Conservation (phyloP, 2,113 vertebrate genomes). For the Laticauda colubrina region DNA sequence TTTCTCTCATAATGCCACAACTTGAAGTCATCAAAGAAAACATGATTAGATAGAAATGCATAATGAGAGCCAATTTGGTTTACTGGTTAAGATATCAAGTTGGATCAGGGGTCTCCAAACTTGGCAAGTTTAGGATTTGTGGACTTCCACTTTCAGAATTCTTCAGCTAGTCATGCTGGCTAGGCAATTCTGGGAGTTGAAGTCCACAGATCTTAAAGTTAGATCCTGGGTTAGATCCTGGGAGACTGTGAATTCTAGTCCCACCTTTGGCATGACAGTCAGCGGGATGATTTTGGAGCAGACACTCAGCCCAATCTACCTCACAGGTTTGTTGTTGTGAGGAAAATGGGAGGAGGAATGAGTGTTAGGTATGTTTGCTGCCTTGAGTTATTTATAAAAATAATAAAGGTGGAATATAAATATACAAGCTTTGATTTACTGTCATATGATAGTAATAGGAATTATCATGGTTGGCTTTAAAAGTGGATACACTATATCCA, state of each 20-base stretch:
- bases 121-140: too few species aligned
- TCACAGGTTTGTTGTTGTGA: background rate
- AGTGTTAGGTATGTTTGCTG: background rate
- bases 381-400: background rate
- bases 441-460: background rate
- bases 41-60: background rate
- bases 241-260: background rate
- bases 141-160: too few species aligned
- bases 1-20: background rate
- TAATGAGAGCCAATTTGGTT: background rate
- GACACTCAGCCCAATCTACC: background rate
- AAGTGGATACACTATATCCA: background rate
- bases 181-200: too few species aligned
- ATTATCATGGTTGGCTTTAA: background rate
- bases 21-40: background rate
- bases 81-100: background rate
- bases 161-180: too few species aligned
- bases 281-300: background rate
- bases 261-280: background rate
- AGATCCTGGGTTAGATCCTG: background rate
- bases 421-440: background rate
- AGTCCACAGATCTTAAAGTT: too few species aligned
- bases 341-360: background rate
- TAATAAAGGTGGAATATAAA: background rate
- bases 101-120: background rate